phyloP scores from a whole-genome alignment of 2,113 vertebrate species.

The Halichoerus grypus region DNA sequence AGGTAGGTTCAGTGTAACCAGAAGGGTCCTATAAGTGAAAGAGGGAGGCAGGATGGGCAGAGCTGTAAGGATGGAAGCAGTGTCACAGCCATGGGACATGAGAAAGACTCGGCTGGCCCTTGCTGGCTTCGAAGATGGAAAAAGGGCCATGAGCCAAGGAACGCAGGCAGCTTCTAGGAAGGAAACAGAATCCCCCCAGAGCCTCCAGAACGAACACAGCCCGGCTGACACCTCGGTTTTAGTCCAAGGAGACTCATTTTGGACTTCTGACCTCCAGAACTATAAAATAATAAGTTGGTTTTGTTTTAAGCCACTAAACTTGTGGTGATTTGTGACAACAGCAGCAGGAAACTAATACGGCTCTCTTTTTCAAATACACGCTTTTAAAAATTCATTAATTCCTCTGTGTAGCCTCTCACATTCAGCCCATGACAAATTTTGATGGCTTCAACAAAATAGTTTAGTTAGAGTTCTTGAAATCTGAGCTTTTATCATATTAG shows the following conservation, averaged over 20 bases:
- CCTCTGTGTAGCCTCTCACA: not conserved
- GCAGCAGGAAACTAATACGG: not conserved
- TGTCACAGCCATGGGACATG: not conserved
- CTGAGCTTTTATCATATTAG: constrained; percentile 26
- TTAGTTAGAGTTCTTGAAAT: constrained; percentile 14
- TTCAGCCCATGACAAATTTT: not conserved
- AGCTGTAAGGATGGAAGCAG: not conserved
- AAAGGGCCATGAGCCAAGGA: not conserved
- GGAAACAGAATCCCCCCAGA: not conserved
- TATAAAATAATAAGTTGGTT: constrained; percentile 9
- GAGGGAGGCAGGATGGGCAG: not conserved
- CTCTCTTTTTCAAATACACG: not conserved
- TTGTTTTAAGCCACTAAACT: constrained; percentile 33
- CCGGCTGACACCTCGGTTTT: not conserved
- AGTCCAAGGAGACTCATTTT: not conserved
- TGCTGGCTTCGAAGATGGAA: not conserved
- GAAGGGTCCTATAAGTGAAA: not conserved
- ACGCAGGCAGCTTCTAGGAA: not conserved
- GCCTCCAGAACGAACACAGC: not conserved
- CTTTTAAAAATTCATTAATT: constrained; percentile 45
- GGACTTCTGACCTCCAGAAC: not conserved
- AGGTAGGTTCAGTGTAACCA: not conserved
- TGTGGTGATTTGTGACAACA: constrained; percentile 8
- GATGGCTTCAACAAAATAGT: not conserved
- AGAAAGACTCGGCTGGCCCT: not conserved